phyloP scores from a whole-genome alignment of 2,797 vertebrate genomes.

The Xenopus petersii region DNA sequence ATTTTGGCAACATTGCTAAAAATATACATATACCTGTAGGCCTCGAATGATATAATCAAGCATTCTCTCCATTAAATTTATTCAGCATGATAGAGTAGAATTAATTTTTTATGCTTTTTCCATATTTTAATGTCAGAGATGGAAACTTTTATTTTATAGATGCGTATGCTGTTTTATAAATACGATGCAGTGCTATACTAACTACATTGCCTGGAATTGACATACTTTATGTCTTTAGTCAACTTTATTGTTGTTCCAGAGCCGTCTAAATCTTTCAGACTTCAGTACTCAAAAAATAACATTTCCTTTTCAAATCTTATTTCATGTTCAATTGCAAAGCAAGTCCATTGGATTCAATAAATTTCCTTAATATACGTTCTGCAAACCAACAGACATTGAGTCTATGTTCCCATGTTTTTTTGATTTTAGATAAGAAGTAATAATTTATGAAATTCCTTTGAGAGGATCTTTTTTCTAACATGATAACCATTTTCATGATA shows the following conservation, averaged over 20 bases:
- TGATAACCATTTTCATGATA: too few species aligned
- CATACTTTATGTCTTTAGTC: neutral
- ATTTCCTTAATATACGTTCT: neutral
- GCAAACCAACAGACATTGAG: neutral
- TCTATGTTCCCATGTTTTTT: too few species aligned
- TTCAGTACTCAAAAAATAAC: neutral
- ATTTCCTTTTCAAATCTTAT: neutral
- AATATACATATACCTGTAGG: conserved; percentile 41
- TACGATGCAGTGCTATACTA: neutral
- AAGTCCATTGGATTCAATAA: neutral
- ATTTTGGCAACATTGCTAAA: conserved; percentile 43
- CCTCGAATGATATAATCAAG: conserved; percentile 37
- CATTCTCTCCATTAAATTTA: conserved; percentile 24
- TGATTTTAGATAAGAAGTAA: too few species aligned
- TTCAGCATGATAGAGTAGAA: conserved; percentile 15
- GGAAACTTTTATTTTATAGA: conserved; percentile 2
- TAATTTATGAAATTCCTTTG: too few species aligned
- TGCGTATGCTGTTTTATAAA: neutral
- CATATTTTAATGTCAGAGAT: neutral
- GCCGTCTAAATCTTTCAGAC: neutral
- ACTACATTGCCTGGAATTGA: neutral
- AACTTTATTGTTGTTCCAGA: neutral
- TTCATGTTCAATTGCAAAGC: neutral
- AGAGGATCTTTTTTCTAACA: too few species aligned
- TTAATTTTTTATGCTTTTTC: conserved; percentile 7